Evolutionary conservation across 2,113 vertebrate species (phyloP), one percentile per base, ranked within the genome.

Genomic region (Ursus arctos): DNA sequence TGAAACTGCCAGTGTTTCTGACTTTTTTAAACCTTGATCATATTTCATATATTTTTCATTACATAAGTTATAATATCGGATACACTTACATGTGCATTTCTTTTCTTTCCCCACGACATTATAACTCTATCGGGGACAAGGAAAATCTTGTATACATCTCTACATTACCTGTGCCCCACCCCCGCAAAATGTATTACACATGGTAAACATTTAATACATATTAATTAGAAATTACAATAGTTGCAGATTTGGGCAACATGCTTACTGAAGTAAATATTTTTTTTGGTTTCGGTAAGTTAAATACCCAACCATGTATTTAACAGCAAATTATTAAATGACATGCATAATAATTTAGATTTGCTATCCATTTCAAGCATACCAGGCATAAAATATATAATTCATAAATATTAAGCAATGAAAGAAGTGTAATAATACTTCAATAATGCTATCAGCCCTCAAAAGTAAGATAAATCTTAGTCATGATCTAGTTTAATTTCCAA

Each of bases 391-490:
- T 82, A 33, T 51, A 90, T 88, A 93, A 80, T 91, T 94, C 80
- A 96, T 87, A 95, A 93, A 97, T 94, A 97, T 92, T 93, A 97
- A 96, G 65, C 67, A 92, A 94, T 95, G 59, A 95, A 94, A 51
- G 5, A 86, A 85, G 59, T 86, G 83, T 43, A 93, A 94, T 85
- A 88, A 84, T 63, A 84, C 43, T 91, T 77, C n/a, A 97, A 47
- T 84, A 96, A 94, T 83, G 65, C 6, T 59, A 96, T 97, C 88
- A 93, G 76, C 15, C 65, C 85, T 65, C 55, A 95, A 97, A 97
- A 97, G 28, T 6, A 91, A 80, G 97, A 98, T 86, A 94, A 97
- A 97, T 97, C 13, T 97, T 88, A 96, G 87, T 88, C 69, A 97
- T 72, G 72, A 89, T 55, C 76, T 43, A 97, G 7, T 97, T 98